Conservation (phyloP, 2,888 invertebrate species). For the Nymphalis urticae region DNA sequence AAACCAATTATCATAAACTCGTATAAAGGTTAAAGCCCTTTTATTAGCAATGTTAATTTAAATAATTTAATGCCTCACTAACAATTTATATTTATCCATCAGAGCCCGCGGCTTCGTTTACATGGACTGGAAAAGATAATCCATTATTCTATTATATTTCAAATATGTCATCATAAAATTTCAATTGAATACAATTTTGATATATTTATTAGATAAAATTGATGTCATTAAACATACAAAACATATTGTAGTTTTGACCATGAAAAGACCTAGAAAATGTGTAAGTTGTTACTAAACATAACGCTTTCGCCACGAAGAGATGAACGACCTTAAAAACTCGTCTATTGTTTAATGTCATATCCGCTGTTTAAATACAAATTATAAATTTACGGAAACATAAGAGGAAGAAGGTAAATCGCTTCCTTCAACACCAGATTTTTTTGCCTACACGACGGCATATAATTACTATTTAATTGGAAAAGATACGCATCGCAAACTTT, state of each 20-base stretch:
- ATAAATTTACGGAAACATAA: constrained; percentile 34
- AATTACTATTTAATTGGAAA: constrained; percentile 42
- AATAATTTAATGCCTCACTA: constrained; percentile 8
- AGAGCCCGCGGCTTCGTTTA: too few species aligned
- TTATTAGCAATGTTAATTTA: constrained; percentile 24
- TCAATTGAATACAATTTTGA: too few species aligned
- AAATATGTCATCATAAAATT: too few species aligned
- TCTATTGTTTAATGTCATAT: constrained; percentile 31
- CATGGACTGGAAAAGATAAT: too few species aligned
- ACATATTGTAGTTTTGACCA: too few species aligned
- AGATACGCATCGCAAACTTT: constrained; percentile 43
- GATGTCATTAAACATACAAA: too few species aligned
- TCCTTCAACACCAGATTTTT: constrained; percentile 36
- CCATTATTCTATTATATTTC: too few species aligned
- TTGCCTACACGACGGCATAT: constrained; percentile 28
- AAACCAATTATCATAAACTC: constrained; percentile 30
- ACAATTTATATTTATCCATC: not conserved
- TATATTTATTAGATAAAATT: too few species aligned
- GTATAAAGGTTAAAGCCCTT: constrained; percentile 33
- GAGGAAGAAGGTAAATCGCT: constrained; percentile 39
- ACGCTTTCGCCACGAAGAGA: not conserved
- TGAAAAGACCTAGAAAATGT: too few species aligned
- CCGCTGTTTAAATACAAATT: constrained; percentile 34
- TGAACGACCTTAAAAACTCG: constrained; percentile 19
- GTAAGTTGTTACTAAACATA: not conserved